Conservation (phyloP, 2,113 vertebrate species). For the Arvicanthis niloticus region DNA sequence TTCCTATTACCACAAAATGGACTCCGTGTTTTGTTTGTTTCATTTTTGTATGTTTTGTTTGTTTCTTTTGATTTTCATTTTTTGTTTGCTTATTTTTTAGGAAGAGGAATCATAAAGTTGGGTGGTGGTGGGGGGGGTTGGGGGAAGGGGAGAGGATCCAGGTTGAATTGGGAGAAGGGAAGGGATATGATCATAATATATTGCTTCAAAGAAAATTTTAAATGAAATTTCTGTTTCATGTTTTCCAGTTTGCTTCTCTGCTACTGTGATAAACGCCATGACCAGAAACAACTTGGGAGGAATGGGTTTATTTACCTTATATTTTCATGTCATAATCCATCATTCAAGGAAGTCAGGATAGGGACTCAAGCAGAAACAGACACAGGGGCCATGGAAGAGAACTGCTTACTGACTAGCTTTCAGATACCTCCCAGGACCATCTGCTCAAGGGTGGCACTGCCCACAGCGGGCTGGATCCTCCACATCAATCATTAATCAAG, state of each 20-base stretch:
- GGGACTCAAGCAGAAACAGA: not conserved
- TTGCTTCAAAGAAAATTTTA: not conserved
- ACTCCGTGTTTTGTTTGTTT: not conserved
- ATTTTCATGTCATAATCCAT: not conserved
- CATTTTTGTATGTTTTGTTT: not conserved
- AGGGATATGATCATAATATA: not conserved
- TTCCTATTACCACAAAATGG: not conserved
- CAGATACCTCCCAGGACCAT: not conserved
- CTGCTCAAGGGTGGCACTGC: not conserved
- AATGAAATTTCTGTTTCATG: not conserved
- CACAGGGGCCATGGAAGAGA: not conserved
- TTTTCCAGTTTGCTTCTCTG: not conserved
- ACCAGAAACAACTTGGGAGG: not conserved
- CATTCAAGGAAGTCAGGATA: not conserved
- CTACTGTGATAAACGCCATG: not conserved
- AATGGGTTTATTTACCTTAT: not conserved
- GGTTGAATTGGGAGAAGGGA: not conserved
- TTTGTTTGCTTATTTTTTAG: not conserved
- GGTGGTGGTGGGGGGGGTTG: too few species aligned
- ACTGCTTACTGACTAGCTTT: not conserved
- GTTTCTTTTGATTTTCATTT: not conserved
- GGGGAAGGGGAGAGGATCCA: not conserved
- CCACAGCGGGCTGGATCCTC: not conserved
- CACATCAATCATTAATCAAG: not conserved
- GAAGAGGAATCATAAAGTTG: not conserved